These are phyloP conservation scores for Drosophila ustulata DNA, from an alignment of 2,888 invertebrate species.

Conservation along the genomic window DNA sequence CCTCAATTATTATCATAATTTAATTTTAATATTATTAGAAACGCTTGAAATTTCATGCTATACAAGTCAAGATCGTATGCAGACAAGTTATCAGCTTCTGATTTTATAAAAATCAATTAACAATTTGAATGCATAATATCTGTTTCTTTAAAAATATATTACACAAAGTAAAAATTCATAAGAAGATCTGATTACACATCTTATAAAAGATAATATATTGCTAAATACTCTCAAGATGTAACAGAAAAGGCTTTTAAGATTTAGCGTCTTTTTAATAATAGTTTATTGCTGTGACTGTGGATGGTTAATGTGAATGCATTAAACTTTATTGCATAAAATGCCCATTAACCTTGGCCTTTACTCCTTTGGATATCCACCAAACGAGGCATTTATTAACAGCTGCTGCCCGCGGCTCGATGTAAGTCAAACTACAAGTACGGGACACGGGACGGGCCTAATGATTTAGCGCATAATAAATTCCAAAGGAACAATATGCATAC, in stretches of 20 bases:
- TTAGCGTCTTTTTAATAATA: not conserved
- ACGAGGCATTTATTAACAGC: slow-evolving; percentile 30
- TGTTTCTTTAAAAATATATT: too few species aligned
- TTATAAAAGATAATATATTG: too few species aligned
- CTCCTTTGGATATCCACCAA: not conserved
- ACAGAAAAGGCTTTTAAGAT: not conserved
- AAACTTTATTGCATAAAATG: slow-evolving; percentile 7
- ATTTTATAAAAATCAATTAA: too few species aligned
- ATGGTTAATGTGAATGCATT: slow-evolving; percentile 7
- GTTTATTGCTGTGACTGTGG: not conserved
- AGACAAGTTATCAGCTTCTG: too few species aligned
- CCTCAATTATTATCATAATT: too few species aligned
- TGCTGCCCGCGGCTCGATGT: slow-evolving; percentile 11
- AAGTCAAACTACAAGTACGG: slow-evolving; percentile 26
- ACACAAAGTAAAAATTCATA: too few species aligned
- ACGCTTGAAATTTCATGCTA: too few species aligned
- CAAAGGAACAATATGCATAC: slow-evolving; percentile 15
- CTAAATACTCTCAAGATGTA: not conserved
- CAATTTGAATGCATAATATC: too few species aligned
- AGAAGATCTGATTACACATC: too few species aligned
- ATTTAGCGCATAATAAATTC: slow-evolving; percentile 62
- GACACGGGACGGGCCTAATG: slow-evolving; percentile 35
- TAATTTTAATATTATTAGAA: too few species aligned
- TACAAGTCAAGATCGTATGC: too few species aligned
- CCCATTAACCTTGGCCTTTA: slow-evolving; percentile 16